These are phyloP conservation scores for Clanis bilineata DNA, from an alignment of 2,888 invertebrate species.

Conservation along the genomic window DNA sequence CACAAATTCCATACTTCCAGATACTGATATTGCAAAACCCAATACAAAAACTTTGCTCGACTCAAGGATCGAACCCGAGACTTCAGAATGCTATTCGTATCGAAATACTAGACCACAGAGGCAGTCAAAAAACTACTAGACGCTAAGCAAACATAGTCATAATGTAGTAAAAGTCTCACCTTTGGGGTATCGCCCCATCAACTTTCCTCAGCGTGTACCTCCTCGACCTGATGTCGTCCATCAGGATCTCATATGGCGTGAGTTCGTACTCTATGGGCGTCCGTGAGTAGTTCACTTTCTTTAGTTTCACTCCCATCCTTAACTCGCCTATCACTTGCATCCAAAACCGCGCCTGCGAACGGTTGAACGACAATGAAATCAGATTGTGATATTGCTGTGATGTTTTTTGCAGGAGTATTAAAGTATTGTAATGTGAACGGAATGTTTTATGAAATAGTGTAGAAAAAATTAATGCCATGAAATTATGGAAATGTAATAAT, in stretches of 20 bases:
- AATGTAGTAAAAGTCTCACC: conserved; percentile 48
- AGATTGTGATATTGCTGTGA: background rate
- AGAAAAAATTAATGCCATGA: too few relatives aligned
- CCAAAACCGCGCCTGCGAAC: conserved; percentile 94
- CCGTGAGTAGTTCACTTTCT: conserved; percentile 90
- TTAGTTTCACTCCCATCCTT: conserved; percentile 94
- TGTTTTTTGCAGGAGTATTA: background rate
- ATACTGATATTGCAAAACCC: too few relatives aligned
- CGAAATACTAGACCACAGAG: too few relatives aligned
- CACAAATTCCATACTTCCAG: too few relatives aligned
- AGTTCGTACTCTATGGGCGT: conserved; percentile 95
- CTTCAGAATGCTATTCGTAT: too few relatives aligned
- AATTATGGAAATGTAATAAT: too few relatives aligned
- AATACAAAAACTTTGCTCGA: too few relatives aligned
- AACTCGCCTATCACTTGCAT: conserved; percentile 97
- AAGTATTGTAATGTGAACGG: background rate
- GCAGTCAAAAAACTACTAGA: background rate
- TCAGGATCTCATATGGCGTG: conserved; percentile 97
- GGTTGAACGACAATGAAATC: conserved; percentile 17
- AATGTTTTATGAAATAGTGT: too few relatives aligned
- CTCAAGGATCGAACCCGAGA: too few relatives aligned
- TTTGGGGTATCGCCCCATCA: conserved; percentile 88
- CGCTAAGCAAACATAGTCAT: too few relatives aligned
- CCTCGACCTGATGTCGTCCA: conserved; percentile 96
- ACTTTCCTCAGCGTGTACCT: conserved; percentile 95